A percentile compares a stretch with the other conserved stretches of the same genome.
Conservation (phyloP, 92 coral and sea anemone genomes). For the Zoanthus gigantus region DNA sequence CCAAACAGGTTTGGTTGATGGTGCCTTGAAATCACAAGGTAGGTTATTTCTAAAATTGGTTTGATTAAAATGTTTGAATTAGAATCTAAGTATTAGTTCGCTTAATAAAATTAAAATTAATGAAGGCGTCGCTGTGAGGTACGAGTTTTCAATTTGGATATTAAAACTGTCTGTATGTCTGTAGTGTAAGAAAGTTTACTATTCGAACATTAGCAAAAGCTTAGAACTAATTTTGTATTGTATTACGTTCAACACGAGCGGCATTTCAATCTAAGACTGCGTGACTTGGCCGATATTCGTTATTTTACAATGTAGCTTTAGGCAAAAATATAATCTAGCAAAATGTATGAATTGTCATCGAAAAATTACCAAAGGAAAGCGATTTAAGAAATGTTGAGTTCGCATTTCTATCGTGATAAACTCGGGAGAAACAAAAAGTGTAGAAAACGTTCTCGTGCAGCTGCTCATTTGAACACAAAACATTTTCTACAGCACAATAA, state of each 20-base stretch:
- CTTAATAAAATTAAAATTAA: background rate
- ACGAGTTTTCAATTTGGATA: too few relatives aligned
- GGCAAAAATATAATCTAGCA: background rate
- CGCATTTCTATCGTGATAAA: background rate
- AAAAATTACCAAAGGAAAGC: background rate
- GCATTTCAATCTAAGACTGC: too few relatives aligned
- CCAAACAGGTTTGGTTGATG: background rate
- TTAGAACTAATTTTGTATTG: too few relatives aligned
- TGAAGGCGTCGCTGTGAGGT: too few relatives aligned
- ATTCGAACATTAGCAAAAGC: too few relatives aligned
- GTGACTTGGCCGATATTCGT: too few relatives aligned
- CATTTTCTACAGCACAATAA: background rate
- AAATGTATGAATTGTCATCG: background rate
- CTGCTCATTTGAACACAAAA: background rate
- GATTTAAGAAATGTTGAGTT: background rate
- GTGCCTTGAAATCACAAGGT: conserved; percentile 7
- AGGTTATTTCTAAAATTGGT: background rate
- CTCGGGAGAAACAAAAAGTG: background rate
- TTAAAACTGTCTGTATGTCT: too few relatives aligned
- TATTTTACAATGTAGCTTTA: background rate
- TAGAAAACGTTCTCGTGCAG: background rate
- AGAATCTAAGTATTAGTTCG: background rate
- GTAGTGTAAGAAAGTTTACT: too few relatives aligned
- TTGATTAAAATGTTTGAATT: background rate
- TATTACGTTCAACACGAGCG: too few relatives aligned